Evolutionary conservation across 2,888 invertebrate species (phyloP).

Genomic region (Euplexia lucipara): DNA sequence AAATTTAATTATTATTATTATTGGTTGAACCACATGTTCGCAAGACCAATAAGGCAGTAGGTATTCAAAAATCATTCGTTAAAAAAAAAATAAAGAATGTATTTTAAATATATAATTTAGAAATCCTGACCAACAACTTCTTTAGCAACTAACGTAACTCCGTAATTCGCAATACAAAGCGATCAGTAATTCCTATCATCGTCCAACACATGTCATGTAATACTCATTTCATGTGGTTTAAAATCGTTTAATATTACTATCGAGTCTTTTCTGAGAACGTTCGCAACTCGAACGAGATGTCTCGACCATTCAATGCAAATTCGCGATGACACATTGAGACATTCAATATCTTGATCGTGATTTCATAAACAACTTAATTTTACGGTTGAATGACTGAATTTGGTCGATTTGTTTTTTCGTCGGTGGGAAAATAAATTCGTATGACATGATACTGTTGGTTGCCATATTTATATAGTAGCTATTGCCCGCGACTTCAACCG

Average conservation of each 20-base stretch:
- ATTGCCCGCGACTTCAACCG: no score
- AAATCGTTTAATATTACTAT: constrained; percentile 65
- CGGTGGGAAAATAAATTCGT: constrained; percentile 31
- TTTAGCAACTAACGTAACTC: neutral
- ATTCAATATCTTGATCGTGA: constrained; percentile 68
- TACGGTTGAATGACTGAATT: constrained; percentile 56
- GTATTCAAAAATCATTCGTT: no score
- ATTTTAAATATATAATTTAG: neutral
- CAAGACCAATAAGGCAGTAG: no score
- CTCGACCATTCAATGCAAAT: constrained; percentile 81
- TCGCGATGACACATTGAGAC: constrained; percentile 65
- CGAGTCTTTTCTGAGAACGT: constrained; percentile 66
- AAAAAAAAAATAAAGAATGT: no score
- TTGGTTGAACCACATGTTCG: no score
- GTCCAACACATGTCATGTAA: constrained; percentile 33
- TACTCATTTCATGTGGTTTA: constrained; percentile 36
- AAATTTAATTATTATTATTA: no score
- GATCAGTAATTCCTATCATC: constrained; percentile 39
- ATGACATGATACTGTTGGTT: constrained; percentile 9
- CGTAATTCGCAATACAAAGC: neutral
- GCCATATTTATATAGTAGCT: neutral
- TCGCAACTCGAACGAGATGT: constrained; percentile 71
- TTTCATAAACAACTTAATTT: constrained; percentile 57
- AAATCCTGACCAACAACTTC: neutral
- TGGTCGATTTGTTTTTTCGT: constrained; percentile 28